Base-by-base conservation (phyloP, 1,140 invertebrate genomes). In the Drosophila simulans region DNA sequence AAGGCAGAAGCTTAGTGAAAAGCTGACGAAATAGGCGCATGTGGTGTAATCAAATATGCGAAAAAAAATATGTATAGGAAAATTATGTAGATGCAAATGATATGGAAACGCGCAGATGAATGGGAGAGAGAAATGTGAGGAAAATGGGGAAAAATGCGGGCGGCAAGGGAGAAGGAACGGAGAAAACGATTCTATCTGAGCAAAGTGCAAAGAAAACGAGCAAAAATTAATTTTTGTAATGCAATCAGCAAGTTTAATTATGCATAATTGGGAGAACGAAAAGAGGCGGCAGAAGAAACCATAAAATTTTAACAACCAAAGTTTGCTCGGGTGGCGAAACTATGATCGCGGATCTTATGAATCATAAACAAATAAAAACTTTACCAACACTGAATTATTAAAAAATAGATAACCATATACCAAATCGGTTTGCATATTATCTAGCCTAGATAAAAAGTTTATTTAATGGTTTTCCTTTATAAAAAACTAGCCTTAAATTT, bases 41-140 rank as follows among this genome's bases (percentile, higher is more conserved):
- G 74, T 78, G 75, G 64, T 75, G 70, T 71, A 88, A 86, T 88
- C 75, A 86, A 88, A 86, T 79, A 86, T 78, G 82, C 73, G 42
- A 77, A 22, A 22, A 77, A 73, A 60, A 62, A 77, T 57, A 64
- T 54, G 62, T 53, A 66, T 69, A 60, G 43, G 56, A 84, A 79
- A 74, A 69, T 62, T 12, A 69, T 77, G 58, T 57, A 77, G 63
- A 82, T 73, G 69, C 62, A 75, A 80, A 80, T 80, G 77, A 79
- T 75, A 64, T 70, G 64, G 20, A 20, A 31, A 10, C 31, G 31
- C 8, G 31, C 31, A 31, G 31, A 31, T 31, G 31, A 31, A 31
- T 31, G 31, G 31, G 0, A 8, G 31, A 31, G 8, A 37, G 12
- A 39, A 25, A 8, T 11, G 25, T 27, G 39, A 15, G 42, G 8